Evolutionary conservation across 2,797 vertebrate species (phyloP), one percentile per base, ranked within the genome.

Genomic region (Diplodus sargus): DNA sequence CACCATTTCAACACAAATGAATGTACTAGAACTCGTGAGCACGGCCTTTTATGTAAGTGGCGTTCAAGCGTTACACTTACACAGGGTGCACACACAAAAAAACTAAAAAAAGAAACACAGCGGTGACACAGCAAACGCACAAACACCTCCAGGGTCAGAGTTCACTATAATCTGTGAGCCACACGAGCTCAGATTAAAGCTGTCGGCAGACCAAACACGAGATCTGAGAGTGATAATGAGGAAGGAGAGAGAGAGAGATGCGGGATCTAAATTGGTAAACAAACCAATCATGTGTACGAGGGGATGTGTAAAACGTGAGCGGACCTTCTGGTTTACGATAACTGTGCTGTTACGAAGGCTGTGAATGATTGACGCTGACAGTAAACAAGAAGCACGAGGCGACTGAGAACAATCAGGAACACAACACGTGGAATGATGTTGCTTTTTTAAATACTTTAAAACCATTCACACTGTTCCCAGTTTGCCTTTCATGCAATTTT

Each of bases 111-210:
- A 28, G 3, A 28, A 28, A 28, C 28, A 28, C 28, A 28, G 28
- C 3, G 18, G 52, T 43, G 25, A 64, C 63, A 60, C 1, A 1
- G 48, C 48, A 43, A n/a, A 22, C 25, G 49, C 45, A 74, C 39
- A 70, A 51, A 53, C 56, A 28, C 28, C n/a, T 22, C 49, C 47
- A 22, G 45, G 69, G 48, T 72, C 25, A 34, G 23, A 58, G 69
- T 71, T 77, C 66, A 84, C 22, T 59, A 42, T 75, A 78, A 82
- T 81, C 74, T 79, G 57, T 65, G 64, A 78, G 68, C 48, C 30
- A 13, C 63, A 59, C 30, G 0, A 20, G 4, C 45, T 83, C 34
- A 76, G 82, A 70, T 79, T 73, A 72, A 60, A 23, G 23, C 18
- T 52, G 48, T 49, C 74, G 67, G 61, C 1, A 3, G 62, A 68